Evolutionary conservation across 2,888 invertebrate species (phyloP), one percentile per base, ranked within the genome.

Genomic region (Torymus texanus): DNA sequence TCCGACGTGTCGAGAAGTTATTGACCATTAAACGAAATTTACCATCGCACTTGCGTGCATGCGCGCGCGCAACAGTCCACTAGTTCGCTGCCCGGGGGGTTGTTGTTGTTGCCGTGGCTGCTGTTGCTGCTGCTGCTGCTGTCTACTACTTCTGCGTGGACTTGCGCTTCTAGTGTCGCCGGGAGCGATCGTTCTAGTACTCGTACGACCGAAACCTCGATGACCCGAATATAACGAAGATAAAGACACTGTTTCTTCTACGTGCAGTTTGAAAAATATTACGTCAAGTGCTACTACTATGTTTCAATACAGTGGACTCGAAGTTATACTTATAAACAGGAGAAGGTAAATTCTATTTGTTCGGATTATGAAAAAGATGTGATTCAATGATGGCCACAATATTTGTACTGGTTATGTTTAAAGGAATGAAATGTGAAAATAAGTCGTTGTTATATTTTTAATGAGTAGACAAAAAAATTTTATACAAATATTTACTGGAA

Each of bases 21-120:
- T 82, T 81, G 81, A 71, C 81, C 78, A 77, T 83, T 83, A 82
- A 82, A 78, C 74, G 68, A 81, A 83, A 84, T 82, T 83, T 82
- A 83, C 65, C 75, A 78, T 72, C 78, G 77, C 74, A 70, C 65
- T 70, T 41, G 41, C 41, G 41, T 51, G 53, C 51, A 10, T 11
- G 74, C 29, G 4, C 65, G 51, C 50, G 78, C n/a, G 68, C 76
- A 51, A 24, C 29, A 61, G 21, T 50, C 62, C 16, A 56, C 50
- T 24, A 70, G 59, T 29, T 74, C 21, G 51, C 61, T 72, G 61
- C 63, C 56, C 29, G 61, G 53, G 18, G 18, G 61, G 29, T 61
- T 61, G 61, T 51, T 51, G 53, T 41, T 65, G 56, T 12, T 59
- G 29, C 67, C 21, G n/a, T 55, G 41, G 50, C 16, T 59, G 65